Conservation (phyloP, 2,113 vertebrate species). For the Channa maculata region DNA sequence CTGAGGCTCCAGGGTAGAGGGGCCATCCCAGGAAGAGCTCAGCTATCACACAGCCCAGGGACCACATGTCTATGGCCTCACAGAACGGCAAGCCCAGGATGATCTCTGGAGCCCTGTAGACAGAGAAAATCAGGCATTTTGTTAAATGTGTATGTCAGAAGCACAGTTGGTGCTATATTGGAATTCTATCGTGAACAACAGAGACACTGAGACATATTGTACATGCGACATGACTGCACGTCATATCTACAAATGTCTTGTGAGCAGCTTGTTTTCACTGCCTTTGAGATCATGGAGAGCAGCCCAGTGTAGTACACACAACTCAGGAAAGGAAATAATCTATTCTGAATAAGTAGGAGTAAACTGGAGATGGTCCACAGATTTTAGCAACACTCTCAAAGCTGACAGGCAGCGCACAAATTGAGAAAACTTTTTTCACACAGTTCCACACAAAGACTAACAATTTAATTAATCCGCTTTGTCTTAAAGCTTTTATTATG, state of each 20-base stretch:
- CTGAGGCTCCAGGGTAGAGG: conserved; percentile 95
- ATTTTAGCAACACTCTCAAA: conserved; percentile 10
- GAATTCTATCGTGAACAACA: too few species aligned
- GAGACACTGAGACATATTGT: too few species aligned
- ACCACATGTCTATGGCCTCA: conserved; percentile 99
- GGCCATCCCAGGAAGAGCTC: conserved; percentile 99
- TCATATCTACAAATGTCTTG: neutral
- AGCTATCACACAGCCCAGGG: conserved; percentile 97
- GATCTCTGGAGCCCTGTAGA: conserved; percentile 95
- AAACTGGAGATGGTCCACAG: conserved; percentile 31
- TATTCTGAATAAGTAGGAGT: conserved; percentile 6
- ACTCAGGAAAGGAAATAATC: conserved; percentile 25
- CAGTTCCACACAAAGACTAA: conserved; percentile 4
- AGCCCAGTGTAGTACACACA: conserved; percentile 1
- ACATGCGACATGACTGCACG: too few species aligned
- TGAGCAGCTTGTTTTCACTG: conserved; percentile 22
- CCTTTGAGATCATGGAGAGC: conserved; percentile 24
- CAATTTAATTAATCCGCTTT: conserved; percentile 22
- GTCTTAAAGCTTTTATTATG: conserved; percentile 26
- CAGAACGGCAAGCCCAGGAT: conserved; percentile 98
- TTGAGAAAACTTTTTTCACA: neutral
- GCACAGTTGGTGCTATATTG: too few species aligned
- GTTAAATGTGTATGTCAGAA: too few species aligned
- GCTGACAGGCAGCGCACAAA: too few species aligned
- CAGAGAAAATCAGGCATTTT: neutral